These are phyloP conservation scores for Pseudobourletiella spinata DNA, from an alignment of 1,140 invertebrate species.

Conservation along the genomic window DNA sequence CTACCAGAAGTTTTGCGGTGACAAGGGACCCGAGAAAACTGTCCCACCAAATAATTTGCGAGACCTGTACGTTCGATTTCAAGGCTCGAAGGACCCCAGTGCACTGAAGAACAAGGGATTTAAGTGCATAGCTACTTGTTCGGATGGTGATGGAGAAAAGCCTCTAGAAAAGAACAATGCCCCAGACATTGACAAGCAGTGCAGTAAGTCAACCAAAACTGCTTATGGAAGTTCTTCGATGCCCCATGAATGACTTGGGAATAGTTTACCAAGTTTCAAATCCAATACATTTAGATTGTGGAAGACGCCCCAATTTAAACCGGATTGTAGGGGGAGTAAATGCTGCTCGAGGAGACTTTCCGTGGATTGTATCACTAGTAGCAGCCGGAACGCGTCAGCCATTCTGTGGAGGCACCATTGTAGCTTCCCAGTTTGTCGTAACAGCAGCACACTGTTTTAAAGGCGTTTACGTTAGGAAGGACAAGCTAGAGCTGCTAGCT, in stretches of 20 bases:
- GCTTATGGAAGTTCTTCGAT: slow-evolving; percentile 9
- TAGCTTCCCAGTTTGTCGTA: slow-evolving; percentile 9
- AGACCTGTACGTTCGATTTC: slow-evolving; percentile 28
- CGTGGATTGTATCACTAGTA: slow-evolving; percentile 32
- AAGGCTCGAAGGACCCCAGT: background rate
- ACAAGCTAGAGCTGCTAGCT: slow-evolving; percentile 25
- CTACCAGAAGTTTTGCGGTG: slow-evolving; percentile 23
- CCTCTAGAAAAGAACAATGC: background rate
- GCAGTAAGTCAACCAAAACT: slow-evolving; percentile 6
- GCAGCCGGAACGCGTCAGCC: slow-evolving; percentile 21
- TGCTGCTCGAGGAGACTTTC: slow-evolving; percentile 28
- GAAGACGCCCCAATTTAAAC: slow-evolving; percentile 22
- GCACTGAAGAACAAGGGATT: background rate
- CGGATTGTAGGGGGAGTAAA: slow-evolving; percentile 33
- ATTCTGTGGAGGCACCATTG: slow-evolving; percentile 24
- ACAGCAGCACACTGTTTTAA: slow-evolving; percentile 29
- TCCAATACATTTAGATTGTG: too few species aligned
- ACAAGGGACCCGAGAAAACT: slow-evolving; percentile 7
- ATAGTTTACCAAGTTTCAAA: too few species aligned
- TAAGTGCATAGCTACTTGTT: slow-evolving; percentile 22
- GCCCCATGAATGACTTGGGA: background rate
- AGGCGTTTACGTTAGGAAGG: slow-evolving; percentile 20
- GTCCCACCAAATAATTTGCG: slow-evolving; percentile 9
- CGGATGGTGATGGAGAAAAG: background rate
- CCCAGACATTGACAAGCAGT: background rate